Conservation (phyloP, 2,797 vertebrate species). For the Enteromius afrohamiltoni region DNA sequence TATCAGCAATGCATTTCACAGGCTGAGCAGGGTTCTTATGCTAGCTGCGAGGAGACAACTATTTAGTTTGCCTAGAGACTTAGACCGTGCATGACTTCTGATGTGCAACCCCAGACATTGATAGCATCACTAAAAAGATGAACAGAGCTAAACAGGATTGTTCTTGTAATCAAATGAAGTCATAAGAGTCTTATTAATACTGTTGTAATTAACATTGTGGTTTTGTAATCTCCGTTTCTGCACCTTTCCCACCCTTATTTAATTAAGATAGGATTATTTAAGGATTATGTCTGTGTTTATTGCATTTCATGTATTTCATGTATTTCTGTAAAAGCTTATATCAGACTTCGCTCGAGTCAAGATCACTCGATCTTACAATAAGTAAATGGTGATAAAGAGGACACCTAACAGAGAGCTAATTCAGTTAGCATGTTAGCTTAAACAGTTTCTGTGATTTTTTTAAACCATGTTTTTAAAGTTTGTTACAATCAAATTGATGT, state of each 20-base stretch:
- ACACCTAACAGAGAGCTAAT: background rate
- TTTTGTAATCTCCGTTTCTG: background rate
- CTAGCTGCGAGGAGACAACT: slow-evolving; percentile 3
- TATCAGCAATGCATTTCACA: slow-evolving; percentile 48
- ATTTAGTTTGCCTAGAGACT: slow-evolving; percentile 17
- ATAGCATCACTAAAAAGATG: background rate
- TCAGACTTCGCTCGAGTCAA: background rate
- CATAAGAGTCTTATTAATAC: background rate
- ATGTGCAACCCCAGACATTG: slow-evolving; percentile 48
- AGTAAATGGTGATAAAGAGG: background rate
- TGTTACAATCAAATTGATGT: background rate
- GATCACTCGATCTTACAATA: background rate
- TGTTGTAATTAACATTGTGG: background rate
- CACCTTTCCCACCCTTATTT: background rate
- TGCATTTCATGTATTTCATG: background rate
- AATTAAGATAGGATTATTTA: background rate
- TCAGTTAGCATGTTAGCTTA: background rate
- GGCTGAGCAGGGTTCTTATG: slow-evolving; percentile 1
- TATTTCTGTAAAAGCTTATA: background rate
- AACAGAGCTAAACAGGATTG: background rate
- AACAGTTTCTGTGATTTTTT: background rate
- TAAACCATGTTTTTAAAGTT: background rate
- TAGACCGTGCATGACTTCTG: background rate
- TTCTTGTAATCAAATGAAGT: background rate
- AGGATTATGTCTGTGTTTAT: background rate